Evolutionary conservation across 2,113 vertebrate genomes (phyloP).

Genomic region (Eclectus roratus): DNA sequence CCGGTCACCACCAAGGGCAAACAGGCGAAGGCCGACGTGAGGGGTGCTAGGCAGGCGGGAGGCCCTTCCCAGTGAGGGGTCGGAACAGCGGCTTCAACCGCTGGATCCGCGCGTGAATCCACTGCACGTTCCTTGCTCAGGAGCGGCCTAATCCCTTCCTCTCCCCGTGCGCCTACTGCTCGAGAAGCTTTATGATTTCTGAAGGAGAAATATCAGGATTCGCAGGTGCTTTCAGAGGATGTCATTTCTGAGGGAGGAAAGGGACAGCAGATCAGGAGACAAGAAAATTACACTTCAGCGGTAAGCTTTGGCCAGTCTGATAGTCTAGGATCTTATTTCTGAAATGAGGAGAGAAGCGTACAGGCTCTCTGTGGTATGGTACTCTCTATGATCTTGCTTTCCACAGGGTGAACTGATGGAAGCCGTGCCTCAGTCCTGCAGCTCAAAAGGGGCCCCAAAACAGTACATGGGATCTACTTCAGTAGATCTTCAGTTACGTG

Average conservation of each 20-base stretch:
- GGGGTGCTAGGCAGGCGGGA: no score
- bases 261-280: not conserved
- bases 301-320: not conserved
- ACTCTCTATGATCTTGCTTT: not conserved
- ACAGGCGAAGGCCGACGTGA: not conserved
- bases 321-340: not conserved
- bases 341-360: not conserved
- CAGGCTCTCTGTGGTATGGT: not conserved
- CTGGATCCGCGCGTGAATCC: not conserved
- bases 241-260: not conserved
- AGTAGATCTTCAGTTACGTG: no score
- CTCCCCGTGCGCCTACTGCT: not conserved
- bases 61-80: not conserved
- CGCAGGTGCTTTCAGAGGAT: not conserved
- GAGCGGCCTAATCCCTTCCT: not conserved
- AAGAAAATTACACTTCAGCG: not conserved
- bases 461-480: not conserved
- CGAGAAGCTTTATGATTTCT: not conserved
- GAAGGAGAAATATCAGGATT: not conserved
- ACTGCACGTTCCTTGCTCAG: not conserved
- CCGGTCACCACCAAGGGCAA: not conserved
- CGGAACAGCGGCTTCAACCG: not conserved
- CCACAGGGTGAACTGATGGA: not conserved
- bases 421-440: not conserved
- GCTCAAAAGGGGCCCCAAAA: not conserved